Base-by-base conservation (phyloP, 2,113 vertebrate species). In the Stegostoma tigrinum region DNA sequence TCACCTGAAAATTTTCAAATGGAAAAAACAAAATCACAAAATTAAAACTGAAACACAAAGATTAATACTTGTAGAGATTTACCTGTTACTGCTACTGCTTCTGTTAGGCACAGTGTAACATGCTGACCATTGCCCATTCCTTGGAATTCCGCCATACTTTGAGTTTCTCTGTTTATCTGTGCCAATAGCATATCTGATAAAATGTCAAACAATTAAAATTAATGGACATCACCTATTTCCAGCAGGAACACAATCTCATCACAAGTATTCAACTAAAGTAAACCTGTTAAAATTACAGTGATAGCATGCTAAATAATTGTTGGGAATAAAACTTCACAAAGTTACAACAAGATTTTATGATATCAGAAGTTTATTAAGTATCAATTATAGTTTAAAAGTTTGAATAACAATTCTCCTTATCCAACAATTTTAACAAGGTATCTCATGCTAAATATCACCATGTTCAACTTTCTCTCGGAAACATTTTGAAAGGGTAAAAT, bases 161-260 rank as follows among this genome's bases (percentile, higher is more conserved):
- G 99, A 96, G 99, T 98, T 97, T 99, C 99, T 97, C 98, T 98
- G 97, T 99, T 99, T 97, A 99, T 99, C 97, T 99, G 99, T 96
- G 99, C 99, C 97, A 99, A 97, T 98, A 99, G 98, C 99, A 99
- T 99, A 97, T 97, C 99, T 97, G 48, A 95, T 52, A 75, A 95
- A 70, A 95, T 52, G 34, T 66, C 34, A 95, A 48, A 45, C 52
- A 2, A 95, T 95, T 52, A 95, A 23, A 72, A 66, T 67, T 72
- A 38, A 75, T 45, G 45, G 27, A 6, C 21, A 68, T 68, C 8
- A 42, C 38, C 8, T 45, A 27, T 5, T 72, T 72, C 42, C 27
- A 95, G 21, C 15, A 38, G 17, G 12, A 93, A 66, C 27, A 61
- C 87, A 90, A 95, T 52, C 5, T 30, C 93, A 72, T 48, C 19